Base-by-base conservation (phyloP, 2,113 vertebrate genomes). In the Uria aalge region DNA sequence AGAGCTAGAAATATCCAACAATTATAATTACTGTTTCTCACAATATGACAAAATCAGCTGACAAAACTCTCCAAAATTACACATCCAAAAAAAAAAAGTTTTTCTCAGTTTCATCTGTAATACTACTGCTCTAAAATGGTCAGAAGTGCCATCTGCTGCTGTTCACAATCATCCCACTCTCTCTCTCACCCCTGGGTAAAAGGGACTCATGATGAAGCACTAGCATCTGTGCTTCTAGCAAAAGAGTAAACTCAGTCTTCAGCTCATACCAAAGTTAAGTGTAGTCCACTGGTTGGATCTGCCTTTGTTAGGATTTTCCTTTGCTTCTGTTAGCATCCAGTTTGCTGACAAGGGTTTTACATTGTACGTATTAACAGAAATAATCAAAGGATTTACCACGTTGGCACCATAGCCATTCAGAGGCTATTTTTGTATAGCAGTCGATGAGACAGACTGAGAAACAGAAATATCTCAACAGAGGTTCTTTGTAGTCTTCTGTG, bases 111-210 rank as follows among this genome's bases (percentile, higher is more conserved):
- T 16, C 52, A 23, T 92, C 73, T 85, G 69, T 92, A 89, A 68
- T 75, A 48, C 67, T 29, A 38, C 53, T 75, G 73, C 34, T 85
- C 91, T 52, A 64, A 85, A 91, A 95, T 4, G 87, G 73, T 68
- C 73, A 82, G 80, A 96, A 96, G 45, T 72, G 53, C 80, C 93
- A 95, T 89, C 91, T 96, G 93, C 83, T 89, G 80, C 94, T 88
- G 9, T 50, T 75, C 43, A 78, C 43, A 72, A 72, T 45, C 91
- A 91, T 91, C 89, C 57, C 69, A 40, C 83, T 85, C 36, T 45
- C 64, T 86, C 47, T 64, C 64, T 75, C 87, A 91, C 52, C 60
- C 27, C n/a, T 94, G 93, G 60, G 41, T 91, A 87, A 59, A 63
- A 91, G 73, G 38, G 53, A 87, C 76, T 94, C 30, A 4, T 22